Evolutionary conservation across 2,113 vertebrate genomes (phyloP).

Genomic region (Myrmophylax atrothorax): DNA sequence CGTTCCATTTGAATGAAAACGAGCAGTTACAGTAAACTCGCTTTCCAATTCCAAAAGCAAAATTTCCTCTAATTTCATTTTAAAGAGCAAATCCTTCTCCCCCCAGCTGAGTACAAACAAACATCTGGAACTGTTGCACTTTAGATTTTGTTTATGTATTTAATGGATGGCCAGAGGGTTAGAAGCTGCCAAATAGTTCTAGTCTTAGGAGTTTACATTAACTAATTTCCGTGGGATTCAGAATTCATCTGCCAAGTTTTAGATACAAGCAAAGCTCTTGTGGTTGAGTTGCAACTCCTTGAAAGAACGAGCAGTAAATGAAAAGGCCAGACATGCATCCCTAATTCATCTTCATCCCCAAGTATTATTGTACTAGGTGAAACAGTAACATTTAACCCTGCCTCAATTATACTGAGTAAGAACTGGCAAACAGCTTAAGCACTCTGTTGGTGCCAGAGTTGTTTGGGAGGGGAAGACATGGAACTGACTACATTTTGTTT

Average conservation of each 20-base stretch:
- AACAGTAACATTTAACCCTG: neutral
- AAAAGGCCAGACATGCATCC: neutral
- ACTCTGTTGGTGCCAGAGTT: neutral
- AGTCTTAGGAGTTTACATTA: slow-evolving; percentile 6
- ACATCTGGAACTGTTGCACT: slow-evolving; percentile 47
- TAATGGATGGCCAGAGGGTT: slow-evolving; percentile 9
- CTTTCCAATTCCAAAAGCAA: slow-evolving; percentile 14
- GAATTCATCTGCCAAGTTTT: neutral
- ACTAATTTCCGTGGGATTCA: neutral
- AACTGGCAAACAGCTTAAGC: neutral
- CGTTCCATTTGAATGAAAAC: neutral
- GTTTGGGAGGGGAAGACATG: fast-evolving
- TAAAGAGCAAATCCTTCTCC: neutral
- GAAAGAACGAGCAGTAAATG: neutral
- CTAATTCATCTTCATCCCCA: neutral
- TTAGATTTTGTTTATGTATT: slow-evolving; percentile 19
- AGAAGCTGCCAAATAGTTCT: slow-evolving; percentile 25
- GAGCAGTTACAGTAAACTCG: neutral
- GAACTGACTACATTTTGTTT: neutral
- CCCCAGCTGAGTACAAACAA: slow-evolving; percentile 34
- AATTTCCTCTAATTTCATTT: slow-evolving; percentile 19
- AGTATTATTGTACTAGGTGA: neutral
- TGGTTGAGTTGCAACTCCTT: neutral
- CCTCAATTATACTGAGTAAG: neutral
- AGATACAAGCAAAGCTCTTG: neutral